Base-by-base conservation (phyloP, 2,113 vertebrate species). In the Scalopus aquaticus region DNA sequence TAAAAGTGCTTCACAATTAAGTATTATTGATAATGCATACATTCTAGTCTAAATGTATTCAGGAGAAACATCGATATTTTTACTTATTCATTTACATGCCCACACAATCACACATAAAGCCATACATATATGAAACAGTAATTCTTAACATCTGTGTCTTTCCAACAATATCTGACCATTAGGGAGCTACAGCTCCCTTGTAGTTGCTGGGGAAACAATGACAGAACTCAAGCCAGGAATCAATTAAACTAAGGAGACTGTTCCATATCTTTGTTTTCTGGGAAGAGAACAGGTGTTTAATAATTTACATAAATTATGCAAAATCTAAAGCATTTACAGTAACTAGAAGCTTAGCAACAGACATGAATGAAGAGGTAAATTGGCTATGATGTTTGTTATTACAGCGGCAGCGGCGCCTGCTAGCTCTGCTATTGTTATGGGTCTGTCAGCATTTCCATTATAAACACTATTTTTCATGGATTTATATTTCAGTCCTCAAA, bases 221-320 rank as follows among this genome's bases (percentile, higher is more conserved):
- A 96, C 95, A 97, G 96, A 97, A 77, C 70, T 96, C 93, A 97
- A 96, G 97, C 96, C 97, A 98, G 97, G 77, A 98, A 97, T 98
- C 97, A 97, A 96, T 98, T 98, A 98, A 98, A 97, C 73, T 86
- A 93, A 97, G 95, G 93, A 97, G 84, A 96, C 96, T 87, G 72
- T 96, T 98, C 94, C 90, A 90, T 96, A 96, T 96, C 90, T 94
- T 97, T 97, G 88, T 97, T 98, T 98, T 97, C 98, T 97, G 96
- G 96, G 95, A 98, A 97, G 82, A 97, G 97, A 98, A 97, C 98
- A 98, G 97, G 97, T 98, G 98, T 97, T 98, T 98, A 98, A 98
- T 98, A 98, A 98, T 98, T 98, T 98, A 96, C 97, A 98, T 98
- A 98, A 98, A 98, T 98, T 97, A 98, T 96, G 96, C 62, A 98